Conservation (phyloP, 2,113 vertebrate genomes). For the mouse (Mus musculus) region GRCm39 chr13:110317001-110317500, state of each 20-base stretch:
- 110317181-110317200: neutral
- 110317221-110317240: neutral
- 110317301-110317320: neutral
- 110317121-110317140: neutral
- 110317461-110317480: neutral
- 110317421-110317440: neutral
- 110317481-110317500: neutral
- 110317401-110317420: neutral
- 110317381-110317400: neutral
- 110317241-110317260: neutral
- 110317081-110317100: neutral
- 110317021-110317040: neutral
- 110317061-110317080: neutral
- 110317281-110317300: neutral
- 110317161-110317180: neutral
- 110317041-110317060: neutral
- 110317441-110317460: constrained; percentile 12
- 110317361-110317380: neutral
- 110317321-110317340: neutral
- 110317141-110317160: neutral
- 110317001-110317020: neutral
- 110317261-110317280: neutral
- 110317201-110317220: neutral
- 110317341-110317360: neutral
- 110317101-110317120: neutral